Evolutionary conservation across 1,140 invertebrate genomes (phyloP).

Genomic region (Drosophila funebris): DNA sequence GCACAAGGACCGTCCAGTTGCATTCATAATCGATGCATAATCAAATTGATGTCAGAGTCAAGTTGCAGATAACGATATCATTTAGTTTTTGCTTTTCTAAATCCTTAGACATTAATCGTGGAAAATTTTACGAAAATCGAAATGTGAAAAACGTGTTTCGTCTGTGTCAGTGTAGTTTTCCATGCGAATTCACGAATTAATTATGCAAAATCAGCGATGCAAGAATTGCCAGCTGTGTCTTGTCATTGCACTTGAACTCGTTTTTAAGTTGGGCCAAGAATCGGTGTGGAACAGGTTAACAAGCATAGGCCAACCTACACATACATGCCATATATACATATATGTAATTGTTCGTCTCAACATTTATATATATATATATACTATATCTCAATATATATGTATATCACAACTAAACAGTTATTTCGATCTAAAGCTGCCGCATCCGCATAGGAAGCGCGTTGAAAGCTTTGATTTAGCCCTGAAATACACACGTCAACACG

Average conservation of each 20-base stretch:
- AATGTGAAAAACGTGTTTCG: conserved; percentile 53
- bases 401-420: background rate
- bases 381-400: background rate
- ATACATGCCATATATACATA: background rate
- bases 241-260: conserved; percentile 70
- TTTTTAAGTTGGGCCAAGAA: background rate
- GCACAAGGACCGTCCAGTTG: conserved; percentile 50
- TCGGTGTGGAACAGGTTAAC: background rate
- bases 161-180: conserved; percentile 55
- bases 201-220: conserved; percentile 27
- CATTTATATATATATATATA: background rate
- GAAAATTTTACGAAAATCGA: conserved; percentile 55
- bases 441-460: conserved; percentile 41
- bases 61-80: conserved; percentile 55
- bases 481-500: conserved; percentile 42
- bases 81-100: too few species aligned
- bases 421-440: conserved; percentile 4
- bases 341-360: background rate
- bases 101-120: conserved; percentile 42
- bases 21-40: conserved; percentile 52
- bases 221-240: conserved; percentile 49
- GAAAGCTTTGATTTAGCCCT: conserved; percentile 26
- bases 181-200: conserved; percentile 41
- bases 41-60: conserved; percentile 64
- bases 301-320: background rate